These are phyloP conservation scores for Clarias magur DNA, from an alignment of 2,113 vertebrate genomes.

Conservation along the genomic window DNA sequence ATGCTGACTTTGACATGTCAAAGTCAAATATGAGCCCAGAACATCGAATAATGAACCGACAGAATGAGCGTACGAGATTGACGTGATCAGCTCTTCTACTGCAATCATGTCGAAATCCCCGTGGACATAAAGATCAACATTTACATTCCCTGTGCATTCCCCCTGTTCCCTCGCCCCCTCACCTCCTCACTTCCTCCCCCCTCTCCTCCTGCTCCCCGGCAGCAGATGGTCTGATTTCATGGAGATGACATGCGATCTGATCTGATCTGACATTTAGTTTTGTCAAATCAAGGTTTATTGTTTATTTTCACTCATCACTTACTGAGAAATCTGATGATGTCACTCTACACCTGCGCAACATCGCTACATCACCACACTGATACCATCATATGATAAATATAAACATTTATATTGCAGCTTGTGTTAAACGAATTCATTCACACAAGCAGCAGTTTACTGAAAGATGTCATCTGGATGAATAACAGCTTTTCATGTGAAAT, in stretches of 20 bases:
- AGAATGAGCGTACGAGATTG: background rate
- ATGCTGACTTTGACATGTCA: background rate
- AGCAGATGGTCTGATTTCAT: background rate
- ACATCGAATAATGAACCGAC: background rate
- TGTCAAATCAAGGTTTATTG: background rate
- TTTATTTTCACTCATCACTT: slow-evolving; percentile 1
- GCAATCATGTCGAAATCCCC: background rate
- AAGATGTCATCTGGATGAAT: background rate
- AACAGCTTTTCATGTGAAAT: background rate
- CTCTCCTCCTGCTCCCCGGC: background rate
- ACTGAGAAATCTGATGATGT: slow-evolving; percentile 21
- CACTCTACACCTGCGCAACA: background rate
- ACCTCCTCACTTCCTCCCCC: background rate
- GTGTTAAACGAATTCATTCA: background rate
- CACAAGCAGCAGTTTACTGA: background rate
- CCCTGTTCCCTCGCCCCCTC: background rate
- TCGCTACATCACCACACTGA: background rate
- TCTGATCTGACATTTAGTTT: background rate
- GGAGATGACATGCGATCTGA: background rate
- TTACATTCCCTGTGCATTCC: too few relatives aligned
- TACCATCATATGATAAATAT: background rate
- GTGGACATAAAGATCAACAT: background rate
- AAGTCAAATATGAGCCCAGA: background rate
- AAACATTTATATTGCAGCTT: background rate
- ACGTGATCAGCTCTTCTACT: background rate